These are phyloP conservation scores for Ormyrus nitidulus DNA, from an alignment of 2,888 invertebrate species.

Conservation along the genomic window DNA sequence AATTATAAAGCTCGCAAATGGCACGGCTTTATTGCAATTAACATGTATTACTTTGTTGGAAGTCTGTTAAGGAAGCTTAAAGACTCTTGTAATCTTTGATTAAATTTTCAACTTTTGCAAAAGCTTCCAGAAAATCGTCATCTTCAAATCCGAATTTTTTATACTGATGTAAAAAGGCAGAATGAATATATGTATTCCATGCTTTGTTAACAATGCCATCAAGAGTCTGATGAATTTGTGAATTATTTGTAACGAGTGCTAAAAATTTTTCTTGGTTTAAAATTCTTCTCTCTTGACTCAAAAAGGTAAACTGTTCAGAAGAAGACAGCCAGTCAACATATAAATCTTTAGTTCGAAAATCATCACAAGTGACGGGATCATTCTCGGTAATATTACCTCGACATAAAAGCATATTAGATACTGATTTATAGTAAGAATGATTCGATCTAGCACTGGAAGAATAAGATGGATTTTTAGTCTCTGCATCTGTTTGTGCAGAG, in stretches of 20 bases:
- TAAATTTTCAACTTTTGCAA: constrained; percentile 76
- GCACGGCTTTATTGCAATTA: constrained; percentile 23
- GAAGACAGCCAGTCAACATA: constrained; percentile 74
- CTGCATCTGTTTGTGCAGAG: constrained; percentile 60
- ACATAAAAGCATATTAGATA: constrained; percentile 75
- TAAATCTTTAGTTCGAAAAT: constrained; percentile 69
- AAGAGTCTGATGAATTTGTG: constrained; percentile 71
- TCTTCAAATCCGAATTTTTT: constrained; percentile 76
- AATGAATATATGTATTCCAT: constrained; percentile 76
- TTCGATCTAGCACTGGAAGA: constrained; percentile 48
- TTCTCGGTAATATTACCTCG: constrained; percentile 68
- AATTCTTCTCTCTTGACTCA: constrained; percentile 73
- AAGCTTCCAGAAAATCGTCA: constrained; percentile 76
- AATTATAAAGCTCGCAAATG: constrained; percentile 30
- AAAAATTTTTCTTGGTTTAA: constrained; percentile 74
- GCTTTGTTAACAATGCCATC: constrained; percentile 74
- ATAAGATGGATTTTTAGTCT: constrained; percentile 61
- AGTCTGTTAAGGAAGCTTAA: constrained; percentile 26
- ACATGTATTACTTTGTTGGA: constrained; percentile 17
- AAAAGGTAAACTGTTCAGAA: constrained; percentile 69
- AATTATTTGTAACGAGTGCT: constrained; percentile 75
- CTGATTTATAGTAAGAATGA: constrained; percentile 60
- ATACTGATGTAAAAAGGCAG: constrained; percentile 78
- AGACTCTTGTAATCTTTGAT: constrained; percentile 74
- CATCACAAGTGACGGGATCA: constrained; percentile 62